phyloP scores from a whole-genome alignment of 2,888 invertebrate species.

The Celastrina argiolus region DNA sequence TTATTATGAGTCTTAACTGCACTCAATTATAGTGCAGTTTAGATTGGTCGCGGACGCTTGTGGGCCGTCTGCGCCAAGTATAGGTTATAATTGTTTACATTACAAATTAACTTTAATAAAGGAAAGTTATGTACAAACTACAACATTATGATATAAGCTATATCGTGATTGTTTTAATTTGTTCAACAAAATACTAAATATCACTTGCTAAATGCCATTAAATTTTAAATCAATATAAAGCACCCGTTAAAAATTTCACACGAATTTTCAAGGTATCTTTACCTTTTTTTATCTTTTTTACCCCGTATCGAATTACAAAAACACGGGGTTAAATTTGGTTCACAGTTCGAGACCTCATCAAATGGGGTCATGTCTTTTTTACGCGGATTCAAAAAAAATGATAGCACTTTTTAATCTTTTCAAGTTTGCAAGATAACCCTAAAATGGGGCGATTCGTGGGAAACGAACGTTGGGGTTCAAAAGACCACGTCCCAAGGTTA shows the following conservation, averaged over 20 bases:
- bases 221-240: constrained; percentile 34
- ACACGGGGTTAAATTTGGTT: constrained; percentile 65
- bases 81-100: too few species aligned
- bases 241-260: constrained; percentile 51
- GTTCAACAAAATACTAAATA: too few species aligned
- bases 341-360: constrained; percentile 68
- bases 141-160: too few species aligned
- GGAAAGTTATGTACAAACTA: too few species aligned
- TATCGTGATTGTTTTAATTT: too few species aligned
- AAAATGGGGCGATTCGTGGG: constrained; percentile 72
- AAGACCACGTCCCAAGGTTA: constrained; percentile 53
- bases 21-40: too few species aligned
- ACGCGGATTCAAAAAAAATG: constrained; percentile 43
- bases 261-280: constrained; percentile 32
- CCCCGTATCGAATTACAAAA: constrained; percentile 68
- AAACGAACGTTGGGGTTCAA: constrained; percentile 49
- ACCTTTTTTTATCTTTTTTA: too few species aligned
- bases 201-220: too few species aligned
- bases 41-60: too few species aligned
- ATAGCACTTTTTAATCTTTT: constrained; percentile 64
- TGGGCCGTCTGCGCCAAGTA: too few species aligned
- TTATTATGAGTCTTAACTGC: too few species aligned
- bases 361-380: constrained; percentile 62
- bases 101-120: too few species aligned
- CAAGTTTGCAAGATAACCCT: constrained; percentile 58